phyloP scores from a whole-genome alignment of 2,113 vertebrate genomes.

The Equus quagga region DNA sequence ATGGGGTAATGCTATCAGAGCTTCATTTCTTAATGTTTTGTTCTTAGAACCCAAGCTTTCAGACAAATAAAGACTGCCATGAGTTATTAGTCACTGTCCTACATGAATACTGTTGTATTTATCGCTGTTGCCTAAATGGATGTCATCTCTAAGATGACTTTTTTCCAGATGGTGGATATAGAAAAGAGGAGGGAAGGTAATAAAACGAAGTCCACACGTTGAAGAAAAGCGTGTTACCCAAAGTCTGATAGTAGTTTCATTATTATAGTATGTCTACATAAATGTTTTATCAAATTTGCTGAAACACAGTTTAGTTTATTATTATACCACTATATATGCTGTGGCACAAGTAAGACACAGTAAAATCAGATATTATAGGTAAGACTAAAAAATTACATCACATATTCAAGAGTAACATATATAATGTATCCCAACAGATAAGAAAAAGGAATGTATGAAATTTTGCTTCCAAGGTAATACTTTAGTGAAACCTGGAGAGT shows the following conservation, averaged over 20 bases:
- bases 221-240: neutral
- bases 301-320: neutral
- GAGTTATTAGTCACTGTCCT: constrained; percentile 44
- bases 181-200: neutral
- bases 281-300: neutral
- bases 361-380: neutral
- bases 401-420: neutral
- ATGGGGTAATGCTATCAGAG: constrained; percentile 50
- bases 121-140: constrained; percentile 6
- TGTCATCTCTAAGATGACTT: neutral
- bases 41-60: constrained; percentile 55
- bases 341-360: neutral
- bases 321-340: neutral
- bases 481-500: neutral
- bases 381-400: neutral
- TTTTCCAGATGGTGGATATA: neutral
- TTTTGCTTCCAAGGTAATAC: neutral
- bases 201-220: neutral
- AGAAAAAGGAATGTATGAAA: neutral
- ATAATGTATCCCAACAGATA: neutral
- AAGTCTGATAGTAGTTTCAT: neutral
- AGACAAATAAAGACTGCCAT: constrained; percentile 53
- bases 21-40: constrained; percentile 70
- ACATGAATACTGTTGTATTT: constrained; percentile 45
- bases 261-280: neutral